Conservation (phyloP, 2,888 invertebrate genomes). For the Cordilura impudica region DNA sequence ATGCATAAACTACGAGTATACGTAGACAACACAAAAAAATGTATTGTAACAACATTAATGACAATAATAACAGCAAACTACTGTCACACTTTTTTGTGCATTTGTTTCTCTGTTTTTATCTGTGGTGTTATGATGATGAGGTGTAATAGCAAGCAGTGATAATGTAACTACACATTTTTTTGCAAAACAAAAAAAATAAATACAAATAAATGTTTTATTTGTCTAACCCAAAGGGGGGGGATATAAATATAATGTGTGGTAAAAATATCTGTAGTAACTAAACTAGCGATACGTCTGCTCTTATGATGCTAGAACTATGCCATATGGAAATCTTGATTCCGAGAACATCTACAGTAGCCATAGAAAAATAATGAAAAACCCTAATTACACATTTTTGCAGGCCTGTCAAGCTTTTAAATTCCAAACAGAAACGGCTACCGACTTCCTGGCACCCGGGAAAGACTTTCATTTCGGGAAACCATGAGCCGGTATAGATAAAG, state of each 20-base stretch:
- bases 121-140: constrained; percentile 44
- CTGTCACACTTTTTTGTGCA: constrained; percentile 43
- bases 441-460: too few species aligned
- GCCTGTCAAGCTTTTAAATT: too few species aligned
- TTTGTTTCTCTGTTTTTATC: neutral
- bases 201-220: constrained; percentile 19
- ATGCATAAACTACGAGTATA: neutral
- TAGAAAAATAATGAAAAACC: too few species aligned
- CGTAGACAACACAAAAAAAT: constrained; percentile 1
- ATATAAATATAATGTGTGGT: constrained; percentile 28
- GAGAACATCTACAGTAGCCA: too few species aligned
- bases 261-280: constrained; percentile 8
- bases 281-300: too few species aligned
- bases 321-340: too few species aligned
- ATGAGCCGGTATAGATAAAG: too few species aligned
- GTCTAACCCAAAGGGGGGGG: constrained; percentile 31
- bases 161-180: constrained; percentile 45
- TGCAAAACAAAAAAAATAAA: constrained; percentile 17
- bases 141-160: constrained; percentile 55
- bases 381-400: too few species aligned
- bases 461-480: too few species aligned
- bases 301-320: too few species aligned
- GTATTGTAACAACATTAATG: constrained; percentile 31
- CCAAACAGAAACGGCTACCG: too few species aligned
- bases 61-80: constrained; percentile 37